Evolutionary conservation across 1,140 invertebrate species (phyloP), one percentile per base, ranked within the genome.

Genomic region (Hypsibius dujardini): DNA sequence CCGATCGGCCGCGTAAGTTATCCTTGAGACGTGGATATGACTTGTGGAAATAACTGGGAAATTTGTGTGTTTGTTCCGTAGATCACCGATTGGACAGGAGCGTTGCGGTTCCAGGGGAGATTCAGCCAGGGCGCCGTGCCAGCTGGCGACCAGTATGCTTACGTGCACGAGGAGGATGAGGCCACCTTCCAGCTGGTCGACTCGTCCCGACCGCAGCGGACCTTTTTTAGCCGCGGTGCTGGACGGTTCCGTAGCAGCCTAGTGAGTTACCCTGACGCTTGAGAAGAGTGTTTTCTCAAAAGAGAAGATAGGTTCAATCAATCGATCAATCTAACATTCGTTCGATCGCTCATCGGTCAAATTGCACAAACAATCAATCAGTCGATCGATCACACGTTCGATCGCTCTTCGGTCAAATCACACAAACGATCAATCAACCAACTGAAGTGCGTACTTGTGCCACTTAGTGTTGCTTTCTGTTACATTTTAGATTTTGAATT

Each of bases 151-250:
- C 92, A 95, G 76, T 97, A 97, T 83, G 89, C 94, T 1, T 98
- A 97, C 77, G 95, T 90, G 78, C 94, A 97, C 77, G 93, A 97
- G 76, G 94, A 98, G 78, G 94, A 98, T 81, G 94, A 98, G 80
- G 93, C 88, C 73, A 91, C 90, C n/a, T 98, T 97, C 84, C 93
- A 97, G 77, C 80, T 97, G 79, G 94, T 98, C 74, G 93, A 96
- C 77, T 95, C 92, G 0, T 89, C 92, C 1, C 85, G 90, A 47
- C 50, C 60, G 28, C 86, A 90, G 1, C 90, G 92, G 76, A 90
- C 62, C 12, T 67, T 15, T 42, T 67, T 15, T 42, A 67, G 12
- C 42, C 62, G 62, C 7, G 62, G 62, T 15, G 62, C 42, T 12
- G 62, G 62, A 15, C 62, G 62, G 12, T 45, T 67, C 12, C 62